These are phyloP conservation scores for Araneus ventricosus DNA, from an alignment of 1,140 invertebrate species.

Conservation along the genomic window DNA sequence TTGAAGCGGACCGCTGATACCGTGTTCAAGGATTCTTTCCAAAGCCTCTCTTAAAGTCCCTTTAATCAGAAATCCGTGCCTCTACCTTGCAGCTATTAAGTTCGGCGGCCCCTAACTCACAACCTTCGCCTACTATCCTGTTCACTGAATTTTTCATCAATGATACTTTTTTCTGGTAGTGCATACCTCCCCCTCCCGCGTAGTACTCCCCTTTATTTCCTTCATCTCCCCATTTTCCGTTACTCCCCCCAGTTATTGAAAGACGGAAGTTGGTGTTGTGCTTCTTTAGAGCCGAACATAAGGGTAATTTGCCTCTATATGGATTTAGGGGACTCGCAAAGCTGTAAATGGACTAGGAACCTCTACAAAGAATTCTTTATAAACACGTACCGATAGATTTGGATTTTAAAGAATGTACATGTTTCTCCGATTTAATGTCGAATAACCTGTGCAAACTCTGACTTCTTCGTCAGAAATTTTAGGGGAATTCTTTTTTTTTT, in stretches of 20 bases:
- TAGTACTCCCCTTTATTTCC: not conserved
- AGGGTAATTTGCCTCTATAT: slow-evolving; percentile 21
- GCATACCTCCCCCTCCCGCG: not conserved
- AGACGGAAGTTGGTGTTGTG: slow-evolving; percentile 7
- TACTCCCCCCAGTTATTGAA: slow-evolving; percentile 39
- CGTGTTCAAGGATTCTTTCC: slow-evolving; percentile 53
- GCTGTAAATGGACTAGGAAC: slow-evolving; percentile 20
- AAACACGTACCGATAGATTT: not conserved
- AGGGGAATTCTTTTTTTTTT: too few species aligned
- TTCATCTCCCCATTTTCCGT: slow-evolving; percentile 7
- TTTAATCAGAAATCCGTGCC: slow-evolving; percentile 62
- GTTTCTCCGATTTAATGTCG: not conserved
- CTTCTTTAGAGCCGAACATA: not conserved
- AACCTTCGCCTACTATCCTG: slow-evolving; percentile 41
- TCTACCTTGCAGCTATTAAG: slow-evolving; percentile 41
- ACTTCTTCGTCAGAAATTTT: not conserved
- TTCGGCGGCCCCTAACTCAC: slow-evolving; percentile 1
- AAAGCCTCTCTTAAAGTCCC: slow-evolving; percentile 38
- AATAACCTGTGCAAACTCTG: not conserved
- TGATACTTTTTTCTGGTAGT: slow-evolving; percentile 30
- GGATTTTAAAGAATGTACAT: not conserved
- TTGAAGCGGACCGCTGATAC: slow-evolving; percentile 35
- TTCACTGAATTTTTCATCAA: slow-evolving; percentile 65
- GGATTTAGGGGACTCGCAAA: not conserved
- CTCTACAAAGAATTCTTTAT: not conserved